Conservation (phyloP, 2,113 vertebrate genomes). For the Forbesichthys agassizii region DNA sequence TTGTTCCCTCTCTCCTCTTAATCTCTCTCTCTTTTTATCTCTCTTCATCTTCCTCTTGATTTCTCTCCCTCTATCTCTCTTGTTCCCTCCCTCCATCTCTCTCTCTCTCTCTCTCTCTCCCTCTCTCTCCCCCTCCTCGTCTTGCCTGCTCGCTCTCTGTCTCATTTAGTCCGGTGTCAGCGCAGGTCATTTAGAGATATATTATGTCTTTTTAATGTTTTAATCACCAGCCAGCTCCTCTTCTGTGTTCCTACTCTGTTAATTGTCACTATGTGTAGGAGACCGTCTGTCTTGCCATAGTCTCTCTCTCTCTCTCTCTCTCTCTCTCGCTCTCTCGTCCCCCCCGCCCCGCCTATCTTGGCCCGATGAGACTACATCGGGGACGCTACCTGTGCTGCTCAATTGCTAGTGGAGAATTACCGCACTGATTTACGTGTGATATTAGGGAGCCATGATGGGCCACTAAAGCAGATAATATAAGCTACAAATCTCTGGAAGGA, state of each 20-base stretch:
- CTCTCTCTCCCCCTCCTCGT: not conserved
- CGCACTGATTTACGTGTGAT: slow-evolving; percentile 69
- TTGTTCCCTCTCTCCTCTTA: not conserved
- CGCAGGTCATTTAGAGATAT: slow-evolving; percentile 7
- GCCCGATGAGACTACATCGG: not conserved
- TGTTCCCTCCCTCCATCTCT: not conserved
- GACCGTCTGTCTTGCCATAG: slow-evolving; percentile 45
- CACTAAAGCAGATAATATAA: slow-evolving; percentile 63
- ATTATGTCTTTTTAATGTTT: slow-evolving; percentile 26
- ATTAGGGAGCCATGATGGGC: slow-evolving; percentile 65
- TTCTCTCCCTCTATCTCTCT: not conserved
- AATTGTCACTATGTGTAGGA: slow-evolving; percentile 27
- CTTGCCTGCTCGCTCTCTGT: not conserved
- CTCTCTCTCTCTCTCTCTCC: not conserved
- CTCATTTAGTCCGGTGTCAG: not conserved
- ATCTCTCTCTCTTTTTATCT: no score
- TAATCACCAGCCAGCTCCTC: slow-evolving; percentile 8
- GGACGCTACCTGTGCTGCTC: slow-evolving; percentile 51
- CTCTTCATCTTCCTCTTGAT: not conserved
- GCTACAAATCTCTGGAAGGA: slow-evolving; percentile 61
- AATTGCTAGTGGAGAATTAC: slow-evolving; percentile 58
- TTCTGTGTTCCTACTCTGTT: slow-evolving; percentile 18
- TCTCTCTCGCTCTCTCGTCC: not conserved
- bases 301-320: slow-evolving; percentile 14
- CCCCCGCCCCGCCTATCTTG: slow-evolving; percentile 5